Percentiles rank a stretch among this genome's conserved stretches.
phyloP scores from a whole-genome alignment of 2,888 invertebrate species.

The Synergus gifuensis region DNA sequence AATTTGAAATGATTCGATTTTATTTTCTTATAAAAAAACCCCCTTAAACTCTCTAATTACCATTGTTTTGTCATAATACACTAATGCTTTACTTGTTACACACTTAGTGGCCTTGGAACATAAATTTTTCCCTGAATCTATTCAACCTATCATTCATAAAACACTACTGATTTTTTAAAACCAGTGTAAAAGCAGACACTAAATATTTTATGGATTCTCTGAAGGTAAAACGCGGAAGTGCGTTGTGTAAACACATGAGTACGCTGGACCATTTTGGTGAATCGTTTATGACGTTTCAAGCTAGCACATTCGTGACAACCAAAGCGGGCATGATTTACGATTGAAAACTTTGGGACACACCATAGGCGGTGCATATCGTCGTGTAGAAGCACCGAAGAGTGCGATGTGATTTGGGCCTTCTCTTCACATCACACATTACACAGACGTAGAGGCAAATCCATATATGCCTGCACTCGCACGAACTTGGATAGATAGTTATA shows the following conservation, averaged over 20 bases:
- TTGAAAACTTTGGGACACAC: conserved; percentile 8
- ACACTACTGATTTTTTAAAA: background rate
- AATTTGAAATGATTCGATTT: too few relatives aligned
- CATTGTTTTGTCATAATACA: background rate
- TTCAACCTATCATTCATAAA: background rate
- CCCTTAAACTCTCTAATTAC: background rate
- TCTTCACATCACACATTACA: conserved; percentile 37
- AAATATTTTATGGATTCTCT: background rate
- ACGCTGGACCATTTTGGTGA: background rate
- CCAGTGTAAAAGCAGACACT: background rate
- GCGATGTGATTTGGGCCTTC: conserved; percentile 48
- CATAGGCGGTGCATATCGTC: background rate
- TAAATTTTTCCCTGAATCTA: background rate
- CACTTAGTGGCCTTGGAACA: too few relatives aligned
- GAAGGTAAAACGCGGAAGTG: background rate
- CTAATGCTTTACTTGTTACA: background rate
- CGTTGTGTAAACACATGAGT: background rate
- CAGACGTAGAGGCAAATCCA: conserved; percentile 54
- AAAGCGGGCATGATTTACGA: conserved; percentile 1
- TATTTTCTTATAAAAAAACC: too few relatives aligned
- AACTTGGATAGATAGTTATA: conserved; percentile 54
- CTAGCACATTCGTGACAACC: background rate
- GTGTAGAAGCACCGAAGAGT: conserved; percentile 45
- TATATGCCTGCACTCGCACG: conserved; percentile 55
- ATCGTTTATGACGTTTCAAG: background rate